Evolutionary conservation across 64 coral and sea anemone genomes (phyloP), one percentile per base, ranked within the genome.

Genomic region (Actinia equina): DNA sequence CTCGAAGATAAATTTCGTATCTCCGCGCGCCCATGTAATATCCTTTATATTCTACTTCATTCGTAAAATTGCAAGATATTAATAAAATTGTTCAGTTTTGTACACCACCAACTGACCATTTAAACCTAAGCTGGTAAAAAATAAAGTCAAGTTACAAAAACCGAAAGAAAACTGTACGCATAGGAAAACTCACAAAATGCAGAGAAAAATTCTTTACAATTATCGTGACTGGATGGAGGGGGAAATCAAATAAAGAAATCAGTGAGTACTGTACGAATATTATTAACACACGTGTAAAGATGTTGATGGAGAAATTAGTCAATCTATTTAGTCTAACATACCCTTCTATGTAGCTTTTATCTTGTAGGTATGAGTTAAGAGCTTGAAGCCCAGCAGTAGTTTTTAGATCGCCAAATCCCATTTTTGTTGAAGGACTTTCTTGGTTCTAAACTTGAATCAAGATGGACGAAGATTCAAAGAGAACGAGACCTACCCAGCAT

Each of bases 311-410:
- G 69, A 26, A 74, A 74, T 37, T 22, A 30, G 5, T 37, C 3
- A 30, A 27, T 10, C 41, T 14, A 1, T 74, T 74, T 10, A 74
- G 69, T 74, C 4, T 10, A 20, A 95, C 84, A 42, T 59, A 95
- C 94, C 94, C 94, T 60, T 95, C 94, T 59, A 95, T 89, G 25
- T 95, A 95, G 87, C 94, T 95, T 19, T 95, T 95, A 88, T 92
- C 77, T 89, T 95, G 89, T 16, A 95, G 87, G 44, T 86, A 83
- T 52, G 69, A 71, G 74, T 95, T 95, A 27, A 95, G 88, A 58
- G 90, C 90, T 86, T 95, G 81, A 22, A 95, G 70, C 43, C 94
- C 94, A 77, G 94, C 89, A 83, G 77, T 78, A 44, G 83, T 82
- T 67, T 92, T 95, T 43, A 95, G 90, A 86, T 95, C 94, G 83